Base-by-base conservation (phyloP, 2,113 vertebrate species). In the Corydoras maculifer region DNA sequence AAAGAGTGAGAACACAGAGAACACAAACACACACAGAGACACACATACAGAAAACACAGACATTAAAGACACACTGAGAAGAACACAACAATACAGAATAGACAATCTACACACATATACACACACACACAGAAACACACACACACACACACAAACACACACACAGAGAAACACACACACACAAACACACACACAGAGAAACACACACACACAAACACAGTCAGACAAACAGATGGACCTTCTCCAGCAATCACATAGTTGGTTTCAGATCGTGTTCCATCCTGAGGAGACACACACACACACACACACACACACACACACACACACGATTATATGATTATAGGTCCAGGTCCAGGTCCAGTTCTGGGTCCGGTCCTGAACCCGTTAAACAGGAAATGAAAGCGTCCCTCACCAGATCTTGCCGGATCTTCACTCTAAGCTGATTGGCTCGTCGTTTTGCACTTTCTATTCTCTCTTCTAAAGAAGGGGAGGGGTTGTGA, bases 381-480 rank as follows among this genome's bases (percentile, higher is more conserved):
- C 3, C 13, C 51, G 51, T 53, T 14, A 7, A 64, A 9, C 9
- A 29, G 8, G 29, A 59, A 29, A 12, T 8, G 7, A 13, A 29
- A 62, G 8, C 8, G 1, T 4, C 3, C 62, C 80, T 83, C 73
- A 90, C 89, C 30, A 85, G 82, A 71, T 95, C 94, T 78, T 93
- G 92, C 73, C 89, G 91, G 73, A 97, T 92, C 83, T 97, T 98
- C 64, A 91, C 88, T 76, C 94, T 80, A 67, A 98, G 83, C 81
- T 98, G 93, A 78, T 86, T 80, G 77, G 94, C 91, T 67, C 94
- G 82, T 43, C 93, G 88, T 65, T 90, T 92, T 0, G 93, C 93
- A 0, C 93, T 93, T 75, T 93, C 91, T 0, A 97, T 93, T 70
- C 92, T 91, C 82, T 94, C 93, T 79, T 91, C 92, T 66, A 94